phyloP scores from a whole-genome alignment of 2,113 vertebrate genomes.

The Sminthopsis crassicaudata region DNA sequence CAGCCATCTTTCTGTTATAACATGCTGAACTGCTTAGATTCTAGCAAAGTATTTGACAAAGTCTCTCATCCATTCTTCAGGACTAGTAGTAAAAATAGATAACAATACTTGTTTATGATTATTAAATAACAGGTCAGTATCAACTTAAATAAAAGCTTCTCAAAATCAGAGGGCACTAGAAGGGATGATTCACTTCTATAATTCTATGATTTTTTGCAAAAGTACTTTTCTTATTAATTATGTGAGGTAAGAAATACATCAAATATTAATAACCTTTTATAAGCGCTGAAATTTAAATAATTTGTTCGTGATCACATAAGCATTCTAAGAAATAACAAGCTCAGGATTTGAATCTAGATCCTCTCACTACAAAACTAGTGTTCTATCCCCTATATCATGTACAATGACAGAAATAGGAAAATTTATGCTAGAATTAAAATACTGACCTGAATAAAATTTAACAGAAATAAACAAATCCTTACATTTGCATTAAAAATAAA shows the following conservation, averaged over 20 bases:
- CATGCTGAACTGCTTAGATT: not conserved
- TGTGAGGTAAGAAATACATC: not conserved
- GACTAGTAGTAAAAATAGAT: not conserved
- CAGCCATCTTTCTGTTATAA: not conserved
- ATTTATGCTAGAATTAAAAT: not conserved
- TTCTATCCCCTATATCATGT: not conserved
- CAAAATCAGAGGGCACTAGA: not conserved
- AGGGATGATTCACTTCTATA: not conserved
- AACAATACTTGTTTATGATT: not conserved
- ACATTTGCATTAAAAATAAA: not conserved
- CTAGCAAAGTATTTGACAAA: not conserved
- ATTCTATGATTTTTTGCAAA: not conserved
- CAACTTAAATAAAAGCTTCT: not conserved
- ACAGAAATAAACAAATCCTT: not conserved
- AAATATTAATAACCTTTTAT: not conserved
- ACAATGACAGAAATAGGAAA: not conserved
- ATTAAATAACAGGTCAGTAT: not conserved
- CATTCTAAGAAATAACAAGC: not conserved
- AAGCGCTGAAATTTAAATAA: not conserved
- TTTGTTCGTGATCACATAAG: not conserved
- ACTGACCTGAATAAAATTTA: not conserved
- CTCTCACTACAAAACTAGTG: not conserved
- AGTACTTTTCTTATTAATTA: not conserved
- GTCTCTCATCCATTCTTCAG: not conserved
- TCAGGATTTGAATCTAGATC: not conserved